Base-by-base conservation (phyloP, 1,140 invertebrate genomes). In the Lysiphlebus fabarum region DNA sequence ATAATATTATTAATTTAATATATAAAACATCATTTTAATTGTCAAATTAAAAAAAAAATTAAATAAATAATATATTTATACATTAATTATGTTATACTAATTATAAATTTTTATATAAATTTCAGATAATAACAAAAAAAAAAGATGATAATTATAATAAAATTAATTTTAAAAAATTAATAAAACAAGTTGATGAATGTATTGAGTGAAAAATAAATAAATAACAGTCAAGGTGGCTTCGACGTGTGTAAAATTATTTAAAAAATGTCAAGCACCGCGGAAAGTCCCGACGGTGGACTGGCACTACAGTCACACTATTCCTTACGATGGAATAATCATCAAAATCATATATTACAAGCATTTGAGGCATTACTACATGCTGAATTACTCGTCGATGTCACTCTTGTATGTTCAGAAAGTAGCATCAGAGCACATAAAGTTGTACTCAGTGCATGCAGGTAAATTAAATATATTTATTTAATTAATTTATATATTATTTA, bases 271-370 rank as follows among this genome's bases (percentile, higher is more conserved):
- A 73, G 73, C 67, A 64, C 67, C 65, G 67, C 67, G 60, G 71
- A 69, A 45, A 76, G 76, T 70, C 75, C 75, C 61, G 74, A 74
- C 70, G 71, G 59, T 49, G 55, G 74, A 61, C 85, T 82, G 83
- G 76, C 78, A 57, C 67, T 78, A 53, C 82, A 89, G 75, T 90
- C 92, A 67, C 90, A 93, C 74, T 95, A 93, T 77, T 93, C 91
- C 68, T 82, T 95, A 62, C 86, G 90, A 78, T 95, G 93, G 92
- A 92, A 93, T 82, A 93, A 94, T 79, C 92, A 95, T 81, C 90
- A 91, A 71, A 85, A 84, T 56, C 90, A 94, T 78, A 87, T 95
- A 73, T 82, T 93, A 62, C 84, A 87, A 62, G 88, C 91, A 12
- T 93, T 95, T 79, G 92, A 93, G 67, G 86, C 88, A 7, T 81